Evolutionary conservation across 2,797 vertebrate genomes (phyloP).

Genomic region (Typhlichthys subterraneus): DNA sequence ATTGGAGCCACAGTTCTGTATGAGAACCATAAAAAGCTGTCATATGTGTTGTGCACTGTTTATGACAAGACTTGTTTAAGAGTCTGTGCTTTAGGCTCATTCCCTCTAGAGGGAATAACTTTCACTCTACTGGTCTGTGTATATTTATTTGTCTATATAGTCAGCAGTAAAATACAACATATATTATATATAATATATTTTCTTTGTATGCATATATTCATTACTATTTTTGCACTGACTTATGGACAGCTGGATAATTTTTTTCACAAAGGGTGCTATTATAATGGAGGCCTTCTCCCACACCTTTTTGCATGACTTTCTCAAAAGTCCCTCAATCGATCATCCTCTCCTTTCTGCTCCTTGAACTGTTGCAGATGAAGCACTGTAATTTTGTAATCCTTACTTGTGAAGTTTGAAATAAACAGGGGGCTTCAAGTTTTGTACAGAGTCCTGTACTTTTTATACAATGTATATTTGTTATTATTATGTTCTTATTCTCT

Average conservation of each 20-base stretch:
- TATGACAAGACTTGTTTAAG: conserved; percentile 54
- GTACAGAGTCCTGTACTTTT: conserved; percentile 39
- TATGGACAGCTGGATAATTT: conserved; percentile 77
- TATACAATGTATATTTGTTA: background rate
- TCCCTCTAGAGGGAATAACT: conserved; percentile 53
- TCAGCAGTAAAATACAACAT: conserved; percentile 60
- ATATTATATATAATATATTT: conserved; percentile 74
- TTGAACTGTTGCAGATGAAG: conserved; percentile 73
- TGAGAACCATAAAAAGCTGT: conserved; percentile 53
- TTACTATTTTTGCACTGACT: conserved; percentile 83
- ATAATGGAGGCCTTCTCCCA: conserved; percentile 81
- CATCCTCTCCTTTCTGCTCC: conserved; percentile 66
- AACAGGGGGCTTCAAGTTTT: conserved; percentile 72
- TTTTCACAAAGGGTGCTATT: conserved; percentile 84
- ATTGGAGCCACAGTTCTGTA: conserved; percentile 48
- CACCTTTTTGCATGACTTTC: conserved; percentile 81
- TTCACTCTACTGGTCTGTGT: conserved; percentile 61
- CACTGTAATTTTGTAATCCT: conserved; percentile 82
- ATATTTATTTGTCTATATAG: conserved; percentile 67
- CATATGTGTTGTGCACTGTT: conserved; percentile 56
- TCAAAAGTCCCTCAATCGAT: conserved; percentile 70
- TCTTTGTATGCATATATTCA: conserved; percentile 83
- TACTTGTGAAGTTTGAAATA: conserved; percentile 80
- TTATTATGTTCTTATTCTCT: background rate
- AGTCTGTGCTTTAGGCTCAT: conserved; percentile 62